Base-by-base conservation (phyloP, 2,113 vertebrate species). In the Dicentrarchus labrax region DNA sequence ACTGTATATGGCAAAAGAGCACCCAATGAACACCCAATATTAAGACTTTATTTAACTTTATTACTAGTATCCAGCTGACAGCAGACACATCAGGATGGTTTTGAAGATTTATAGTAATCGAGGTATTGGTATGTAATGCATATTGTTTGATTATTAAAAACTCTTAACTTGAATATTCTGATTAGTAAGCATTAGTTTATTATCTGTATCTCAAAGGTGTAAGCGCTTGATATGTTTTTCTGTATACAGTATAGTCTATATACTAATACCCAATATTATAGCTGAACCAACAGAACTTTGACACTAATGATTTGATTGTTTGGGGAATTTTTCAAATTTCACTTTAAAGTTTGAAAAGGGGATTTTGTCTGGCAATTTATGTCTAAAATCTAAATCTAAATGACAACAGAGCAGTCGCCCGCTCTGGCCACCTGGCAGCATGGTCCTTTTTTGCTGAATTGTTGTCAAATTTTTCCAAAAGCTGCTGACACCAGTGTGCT, bases 391-490 rank as follows among this genome's bases (percentile, higher is more conserved):
- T 53, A 16, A 6, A 48, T 48, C 59, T 9, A n/a, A 17, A 21
- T 7, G 65, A 56, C 47, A 68, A 50, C 24, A 41, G 12, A 76
- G 8, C 30, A 3, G 57, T 13, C 15, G 8, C 7, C 19, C 8
- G 36, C 51, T 60, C 51, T 1, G 0, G 0, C 64, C 88, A 72
- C 76, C 59, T 72, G 84, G 68, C 47, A 39, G 1, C 30, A 2
- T 30, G 30, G 30, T 30, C 8, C 21, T 56, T 68, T 89, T 82
- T 79, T 56, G 73, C 9, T 88, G 38, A 77, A 61, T 53, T 64
- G 69, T 82, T 50, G 78, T 76, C 61, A 78, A 69, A 77, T 70
- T 86, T 30, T 79, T 85, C 80, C 72, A 73, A 48, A 87, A 75
- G 47, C 57, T 74, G 21, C 50, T 56, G 66, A 84, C 90, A 81